Evolutionary conservation across 2,113 vertebrate species (phyloP), one percentile per base, ranked within the genome.

Genomic region (Paracanthobrama guichenoti): DNA sequence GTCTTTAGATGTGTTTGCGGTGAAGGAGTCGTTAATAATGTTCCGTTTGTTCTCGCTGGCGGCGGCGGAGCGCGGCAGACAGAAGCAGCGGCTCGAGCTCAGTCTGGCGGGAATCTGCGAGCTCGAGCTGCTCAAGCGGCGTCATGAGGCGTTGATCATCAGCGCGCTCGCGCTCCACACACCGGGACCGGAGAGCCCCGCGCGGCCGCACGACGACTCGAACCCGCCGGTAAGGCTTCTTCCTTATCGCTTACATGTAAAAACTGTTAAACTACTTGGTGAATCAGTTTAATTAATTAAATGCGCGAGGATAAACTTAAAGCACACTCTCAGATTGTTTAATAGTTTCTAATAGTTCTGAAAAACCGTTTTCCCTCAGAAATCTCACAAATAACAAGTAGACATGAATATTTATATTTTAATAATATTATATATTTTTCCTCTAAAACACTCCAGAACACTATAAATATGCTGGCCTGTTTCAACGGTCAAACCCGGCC

Each of bases 11-110:
- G 77, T 11, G 75, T 84, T 0, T 39, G 35, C 78, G 26, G 1
- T 84, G 28, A 76, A 83, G 22, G 72, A 66, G 18, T 22, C 66
- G 66, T 5, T 3, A 12, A 69, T 22, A 22, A 90, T 92, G 90
- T 91, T 91, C 26, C 88, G 90, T 1, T 83, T 85, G 4, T 91
- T 92, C 35, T 89, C 90, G 18, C 62, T 64, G 62, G 62, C 60
- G 60, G 60, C 60, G 1, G 74, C 89, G 73, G 93, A 94, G 84
- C 91, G 93, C 64, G 90, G 92, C 48, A 89, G 92, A 53, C 93
- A 91, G 77, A 94, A 93, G 89, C 91, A 91, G 87, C 88, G 92
- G 4, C 84, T 94, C 85, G 92, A 94, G 87, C 92, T 92, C 39
- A 93, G 90, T 71, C 82, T 94, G 79, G 90, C 94, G 55, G 94